A percentile compares a stretch with the other conserved stretches of the same genome.
phyloP scores from a whole-genome alignment of 1,140 invertebrate species.

The Andricus grossulariae region DNA sequence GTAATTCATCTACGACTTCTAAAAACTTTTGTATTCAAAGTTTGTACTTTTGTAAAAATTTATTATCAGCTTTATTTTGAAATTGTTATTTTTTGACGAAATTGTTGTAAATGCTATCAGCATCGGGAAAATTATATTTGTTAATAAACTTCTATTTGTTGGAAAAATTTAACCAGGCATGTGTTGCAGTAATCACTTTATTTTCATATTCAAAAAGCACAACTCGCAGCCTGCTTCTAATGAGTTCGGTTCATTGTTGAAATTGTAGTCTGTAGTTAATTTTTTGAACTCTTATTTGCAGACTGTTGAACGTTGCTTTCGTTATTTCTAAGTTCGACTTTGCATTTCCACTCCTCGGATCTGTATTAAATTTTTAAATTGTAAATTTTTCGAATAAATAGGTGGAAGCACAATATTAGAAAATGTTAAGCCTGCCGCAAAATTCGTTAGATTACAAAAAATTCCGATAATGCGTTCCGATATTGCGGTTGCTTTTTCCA shows the following conservation, averaged over 20 bases:
- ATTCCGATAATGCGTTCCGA: background rate
- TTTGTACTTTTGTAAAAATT: background rate
- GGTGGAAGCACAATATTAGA: too few relatives aligned
- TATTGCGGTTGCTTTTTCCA: slow-evolving; percentile 40
- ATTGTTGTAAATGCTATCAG: slow-evolving; percentile 21
- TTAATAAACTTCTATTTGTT: slow-evolving; percentile 50
- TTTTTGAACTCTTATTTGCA: background rate
- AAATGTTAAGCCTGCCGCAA: too few relatives aligned
- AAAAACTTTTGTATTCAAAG: background rate
- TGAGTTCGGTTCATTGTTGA: background rate
- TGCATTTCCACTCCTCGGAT: too few relatives aligned
- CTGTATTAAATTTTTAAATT: too few relatives aligned
- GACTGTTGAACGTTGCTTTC: too few relatives aligned
- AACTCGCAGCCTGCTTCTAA: background rate
- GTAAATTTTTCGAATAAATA: too few relatives aligned
- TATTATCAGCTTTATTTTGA: slow-evolving; percentile 9
- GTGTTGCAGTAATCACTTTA: slow-evolving; percentile 45
- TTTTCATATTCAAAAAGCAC: slow-evolving; percentile 26
- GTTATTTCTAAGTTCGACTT: too few relatives aligned
- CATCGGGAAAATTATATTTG: slow-evolving; percentile 12
- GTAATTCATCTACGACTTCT: background rate
- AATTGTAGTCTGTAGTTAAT: background rate
- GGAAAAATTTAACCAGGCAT: slow-evolving; percentile 46
- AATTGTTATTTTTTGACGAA: background rate
- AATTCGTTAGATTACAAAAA: too few relatives aligned